Base-by-base conservation (phyloP, 2,113 vertebrate species). In the Hippocampus guttulatus region DNA sequence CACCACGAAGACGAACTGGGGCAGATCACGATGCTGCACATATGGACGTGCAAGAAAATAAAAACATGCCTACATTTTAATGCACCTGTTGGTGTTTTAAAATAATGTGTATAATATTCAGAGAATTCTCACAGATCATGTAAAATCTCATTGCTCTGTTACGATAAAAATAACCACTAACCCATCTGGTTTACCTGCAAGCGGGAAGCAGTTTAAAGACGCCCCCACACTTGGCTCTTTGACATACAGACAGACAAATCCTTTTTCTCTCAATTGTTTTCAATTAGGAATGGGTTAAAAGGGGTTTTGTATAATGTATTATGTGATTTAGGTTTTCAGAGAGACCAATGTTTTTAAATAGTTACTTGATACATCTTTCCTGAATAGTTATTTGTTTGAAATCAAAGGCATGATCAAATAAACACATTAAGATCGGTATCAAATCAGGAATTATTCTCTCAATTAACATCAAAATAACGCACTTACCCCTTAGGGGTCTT, bases 401-500 rank as follows among this genome's bases (percentile, higher is more conserved):
- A 21, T 20, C 21, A 57, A 55, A 57, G n/a, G 23, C 54, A n/a
- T 57, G n/a, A 57, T 57, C 20, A n/a, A 55, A 23, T 23, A 5
- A 14, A 23, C 23, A 58, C 51, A 30, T 15, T 3, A 30, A 16
- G 14, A 4, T 27, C 4, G 6, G 5, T 10, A 15, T 64, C 21
- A 41, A 64, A 43, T 14, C 23, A 43, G 5, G 6, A 60, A 30
- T 16, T 60, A 60, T 30, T 27, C 5, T n/a, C 25, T 16, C n/a
- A n/a, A 43, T 71, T 38, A 76, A 74, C 18, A 51, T 43, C 8
- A n/a, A 41, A 77, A 70, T 51, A 16, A 64, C 14, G 43, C 18
- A 88, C 88, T 92, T 90, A 92, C 91, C 91, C 85, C 80, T 77
- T 70, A 66, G 80, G 79, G 78, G 79, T 83, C 84, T 83, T 64